Evolutionary conservation across 1,140 invertebrate genomes (phyloP), one percentile per base, ranked within the genome.

Genomic region (Euura saliciscinereae): DNA sequence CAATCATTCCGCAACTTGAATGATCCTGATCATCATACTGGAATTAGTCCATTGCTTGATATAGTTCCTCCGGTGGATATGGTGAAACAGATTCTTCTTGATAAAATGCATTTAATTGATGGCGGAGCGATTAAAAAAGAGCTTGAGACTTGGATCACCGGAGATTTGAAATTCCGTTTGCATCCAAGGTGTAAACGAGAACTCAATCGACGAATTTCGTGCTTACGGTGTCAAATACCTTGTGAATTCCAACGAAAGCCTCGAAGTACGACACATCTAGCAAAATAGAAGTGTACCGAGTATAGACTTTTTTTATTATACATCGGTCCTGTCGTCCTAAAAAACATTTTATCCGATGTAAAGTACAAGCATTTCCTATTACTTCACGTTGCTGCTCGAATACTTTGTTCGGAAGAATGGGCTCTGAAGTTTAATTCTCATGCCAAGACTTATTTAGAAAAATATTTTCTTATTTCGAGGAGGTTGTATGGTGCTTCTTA

Each of bases 351-450:
- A 45, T 76, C 64, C 3, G n/a, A 42, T 2, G 44, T 8, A 6
- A 66, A 28, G 43, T 76, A 76, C 43, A 69, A 73, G 6, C 70
- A 74, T 70, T 76, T 73, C 65, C 44, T 74, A 42, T 46, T 76
- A 6, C 44, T 76, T 44, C 70, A 72, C 70, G 43, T 59, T 4
- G 69, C 65, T 45, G 65, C 59, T 10, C n/a, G 75, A 67, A 59
- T 76, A 59, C 51, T 76, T 6, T 73, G 65, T 6, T 42, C 10
- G 8, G 59, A 70, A 71, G 42, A 44, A 13, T 43, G 66, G 6
- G 67, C 44, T 28, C 13, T 45, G 6, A 64, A 44, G n/a, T 65
- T 51, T 7, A 64, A 66, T 6, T n/a, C 66, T n/a, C 42, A 11
- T 13, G 72, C 72, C 1, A 73, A 51, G 45, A 7, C 3, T 2